Percentiles rank a stretch among this genome's conserved stretches.
Evolutionary conservation across 2,888 invertebrate genomes (phyloP).

Genomic region (Dasysyrphus albostriatus): DNA sequence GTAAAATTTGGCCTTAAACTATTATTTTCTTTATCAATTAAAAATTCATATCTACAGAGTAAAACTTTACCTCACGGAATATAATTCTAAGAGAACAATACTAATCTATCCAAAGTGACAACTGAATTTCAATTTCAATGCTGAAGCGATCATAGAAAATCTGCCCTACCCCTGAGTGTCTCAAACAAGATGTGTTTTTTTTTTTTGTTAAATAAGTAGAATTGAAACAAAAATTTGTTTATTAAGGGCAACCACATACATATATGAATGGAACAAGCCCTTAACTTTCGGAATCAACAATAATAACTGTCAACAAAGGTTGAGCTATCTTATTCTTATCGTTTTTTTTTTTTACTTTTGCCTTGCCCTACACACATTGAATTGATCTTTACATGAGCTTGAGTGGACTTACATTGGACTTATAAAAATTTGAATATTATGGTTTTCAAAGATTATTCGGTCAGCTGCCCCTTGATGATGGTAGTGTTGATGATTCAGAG

Average conservation of each 20-base stretch:
- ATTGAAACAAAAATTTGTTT: constrained; percentile 24
- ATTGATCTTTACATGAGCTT: constrained; percentile 5
- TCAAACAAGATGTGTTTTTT: constrained; percentile 44
- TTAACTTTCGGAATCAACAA: constrained; percentile 16
- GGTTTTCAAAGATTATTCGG: constrained; percentile 52
- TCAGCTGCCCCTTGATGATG: constrained; percentile 18
- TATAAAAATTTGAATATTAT: constrained; percentile 1
- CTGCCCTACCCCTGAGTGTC: not conserved
- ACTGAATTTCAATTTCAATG: constrained; percentile 3
- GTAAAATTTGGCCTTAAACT: no score
- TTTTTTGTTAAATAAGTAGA: constrained; percentile 10
- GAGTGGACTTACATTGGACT: not conserved
- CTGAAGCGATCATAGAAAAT: constrained; percentile 16
- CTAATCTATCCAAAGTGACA: constrained; percentile 9
- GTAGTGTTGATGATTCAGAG: constrained; percentile 51
- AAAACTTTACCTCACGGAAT: not conserved
- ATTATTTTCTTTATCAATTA: no score
- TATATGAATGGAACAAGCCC: constrained; percentile 26
- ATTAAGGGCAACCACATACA: constrained; percentile 30
- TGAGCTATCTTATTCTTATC: constrained; percentile 29
- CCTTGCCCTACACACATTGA: constrained; percentile 43
- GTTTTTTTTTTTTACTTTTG: constrained; percentile 36
- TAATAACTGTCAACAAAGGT: constrained; percentile 44
- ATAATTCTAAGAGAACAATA: not conserved
- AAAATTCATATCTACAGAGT: no score